A percentile compares a stretch with the other conserved stretches of the same genome.
phyloP scores from a whole-genome alignment of 2,113 vertebrate genomes.

The Lepus americanus region DNA sequence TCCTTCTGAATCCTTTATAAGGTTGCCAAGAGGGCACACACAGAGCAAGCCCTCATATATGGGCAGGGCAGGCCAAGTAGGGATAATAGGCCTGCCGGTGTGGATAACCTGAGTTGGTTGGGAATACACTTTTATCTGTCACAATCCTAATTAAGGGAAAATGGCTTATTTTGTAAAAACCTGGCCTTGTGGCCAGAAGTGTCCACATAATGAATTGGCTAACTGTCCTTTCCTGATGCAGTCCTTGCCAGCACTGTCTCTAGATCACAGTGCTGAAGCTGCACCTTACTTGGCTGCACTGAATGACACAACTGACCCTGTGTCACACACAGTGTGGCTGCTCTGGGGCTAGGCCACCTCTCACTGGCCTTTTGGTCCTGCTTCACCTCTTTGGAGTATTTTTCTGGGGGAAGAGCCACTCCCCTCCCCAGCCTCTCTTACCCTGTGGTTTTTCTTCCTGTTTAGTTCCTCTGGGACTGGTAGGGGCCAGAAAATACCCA shows the following conservation, averaged over 20 bases:
- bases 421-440: not conserved
- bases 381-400: not conserved
- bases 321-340: rapidly evolving
- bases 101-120: conserved; percentile 30
- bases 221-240: conserved; percentile 51
- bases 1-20: conserved; percentile 59
- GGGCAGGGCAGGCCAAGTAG: not conserved
- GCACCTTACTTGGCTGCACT: not conserved
- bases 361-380: not conserved
- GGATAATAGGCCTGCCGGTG: not conserved
- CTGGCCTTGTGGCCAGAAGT: conserved; percentile 59
- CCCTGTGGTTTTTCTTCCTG: not conserved
- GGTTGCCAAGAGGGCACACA: conserved; percentile 11
- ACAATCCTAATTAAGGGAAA: conserved; percentile 69
- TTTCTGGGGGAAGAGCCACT: not conserved
- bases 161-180: conserved; percentile 60
- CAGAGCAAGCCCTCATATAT: conserved; percentile 26
- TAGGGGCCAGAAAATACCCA: not conserved
- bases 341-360: not conserved
- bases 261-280: not conserved
- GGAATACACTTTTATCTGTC: conserved; percentile 66
- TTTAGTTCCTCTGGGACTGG: not conserved
- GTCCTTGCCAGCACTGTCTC: not conserved
- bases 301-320: not conserved
- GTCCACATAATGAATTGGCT: conserved; percentile 65